Evolutionary conservation across 92 coral and sea anemone genomes (phyloP), one percentile per base, ranked within the genome.

Genomic region (Siderastrea siderea): DNA sequence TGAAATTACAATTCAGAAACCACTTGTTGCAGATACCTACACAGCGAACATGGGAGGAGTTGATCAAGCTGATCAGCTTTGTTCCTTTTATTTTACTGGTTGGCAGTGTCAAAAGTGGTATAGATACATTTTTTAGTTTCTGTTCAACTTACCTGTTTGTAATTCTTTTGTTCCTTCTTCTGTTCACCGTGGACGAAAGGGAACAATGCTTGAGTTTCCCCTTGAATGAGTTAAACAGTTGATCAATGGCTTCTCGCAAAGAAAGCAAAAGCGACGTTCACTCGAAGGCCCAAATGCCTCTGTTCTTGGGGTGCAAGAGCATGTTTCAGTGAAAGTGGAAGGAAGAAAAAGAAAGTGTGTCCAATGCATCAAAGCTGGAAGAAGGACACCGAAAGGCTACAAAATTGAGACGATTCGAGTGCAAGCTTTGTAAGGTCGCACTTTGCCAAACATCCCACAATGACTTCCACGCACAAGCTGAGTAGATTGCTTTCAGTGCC

Each of bases 31-130:
- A 3, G 84, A 87, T 48, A 70, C 47, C 12, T 88, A 91, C 89
- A 86, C 84, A 1, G 19, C 75, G 0, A 16, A 61, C 91, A 91
- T 81, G 94, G 92, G 92, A 5, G 94, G 94, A 1, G 86, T 87
- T 75, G 89, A 91, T 47, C 92, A 73, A 0, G 68, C 86, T 1
- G 90, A 90, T 53, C 93, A 90, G 68, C 76, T 90, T 45, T 43
- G 84, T 1, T 77, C 83, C 1, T 85, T 49, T 77, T 90, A 86
- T 75, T 52, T 7, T 2, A 12, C 74, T 0, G 84, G 93, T 46
- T 58, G 78, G 26, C 64, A 62, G 3, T 78, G 53, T 3, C 38
- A 69, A 1, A 85, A 90, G 54, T 86, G 93, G 87, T 90, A 90
- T 38, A 58, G 48, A 60, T 85, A 85, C 57, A 44, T 85, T 3